Percentiles rank a stretch among this genome's conserved stretches.
Conservation (phyloP, 2,113 vertebrate genomes). For the Paradisaea rubra region DNA sequence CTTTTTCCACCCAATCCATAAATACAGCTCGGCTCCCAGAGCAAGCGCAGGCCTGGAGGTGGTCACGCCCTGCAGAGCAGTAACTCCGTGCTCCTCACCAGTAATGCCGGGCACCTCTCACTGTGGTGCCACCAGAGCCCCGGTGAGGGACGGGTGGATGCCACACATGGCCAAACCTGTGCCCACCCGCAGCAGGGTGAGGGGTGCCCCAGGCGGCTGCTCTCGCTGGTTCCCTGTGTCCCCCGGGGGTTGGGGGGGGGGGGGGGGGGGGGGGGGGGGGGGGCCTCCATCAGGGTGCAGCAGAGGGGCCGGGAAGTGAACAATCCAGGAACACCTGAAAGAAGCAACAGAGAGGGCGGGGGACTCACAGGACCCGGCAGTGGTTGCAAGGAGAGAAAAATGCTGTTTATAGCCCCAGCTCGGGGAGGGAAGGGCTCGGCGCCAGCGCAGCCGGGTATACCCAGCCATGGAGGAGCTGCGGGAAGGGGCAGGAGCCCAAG, state of each 20-base stretch:
- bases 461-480: not conserved
- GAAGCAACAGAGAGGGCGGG: not conserved
- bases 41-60: not conserved
- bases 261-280: too few species aligned
- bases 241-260: fast-evolving
- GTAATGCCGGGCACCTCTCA: fast-evolving
- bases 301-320: not conserved
- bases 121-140: not conserved
- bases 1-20: not conserved
- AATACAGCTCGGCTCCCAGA: not conserved
- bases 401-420: not conserved
- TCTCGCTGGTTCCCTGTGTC: not conserved
- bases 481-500: not conserved
- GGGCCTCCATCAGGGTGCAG: not conserved
- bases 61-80: not conserved
- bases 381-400: not conserved
- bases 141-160: fast-evolving
- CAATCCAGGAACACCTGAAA: not conserved
- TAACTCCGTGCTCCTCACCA: fast-evolving
- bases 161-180: not conserved
- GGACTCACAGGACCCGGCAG: not conserved
- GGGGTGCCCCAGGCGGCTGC: fast-evolving
- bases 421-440: not conserved
- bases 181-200: not conserved
- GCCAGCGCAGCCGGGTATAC: not conserved